Conservation (phyloP, 2,888 invertebrate species). For the Tetragonula carbonaria region DNA sequence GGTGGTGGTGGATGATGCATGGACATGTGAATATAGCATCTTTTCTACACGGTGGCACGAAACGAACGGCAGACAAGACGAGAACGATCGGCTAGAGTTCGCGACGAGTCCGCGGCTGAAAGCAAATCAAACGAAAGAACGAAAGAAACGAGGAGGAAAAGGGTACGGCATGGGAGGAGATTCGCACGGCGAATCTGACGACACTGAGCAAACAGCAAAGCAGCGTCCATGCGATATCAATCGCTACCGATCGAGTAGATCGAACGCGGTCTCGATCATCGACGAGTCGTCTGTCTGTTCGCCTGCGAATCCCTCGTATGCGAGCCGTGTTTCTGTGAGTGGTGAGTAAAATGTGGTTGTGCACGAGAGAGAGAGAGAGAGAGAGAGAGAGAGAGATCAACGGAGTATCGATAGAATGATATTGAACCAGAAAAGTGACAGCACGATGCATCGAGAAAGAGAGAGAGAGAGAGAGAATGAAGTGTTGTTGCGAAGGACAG, state of each 20-base stretch:
- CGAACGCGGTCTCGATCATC: not conserved
- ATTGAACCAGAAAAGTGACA: constrained; percentile 37
- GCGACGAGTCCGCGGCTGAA: constrained; percentile 8
- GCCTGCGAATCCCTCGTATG: constrained; percentile 1
- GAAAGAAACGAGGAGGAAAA: constrained; percentile 13
- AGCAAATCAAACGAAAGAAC: constrained; percentile 4
- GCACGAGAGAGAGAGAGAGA: constrained; percentile 17
- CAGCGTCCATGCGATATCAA: not conserved
- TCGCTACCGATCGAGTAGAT: not conserved
- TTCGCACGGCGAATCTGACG: not conserved
- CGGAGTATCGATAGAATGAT: constrained; percentile 34
- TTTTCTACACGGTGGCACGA: constrained; percentile 23
- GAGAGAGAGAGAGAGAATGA: constrained; percentile 15
- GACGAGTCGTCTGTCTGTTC: constrained; percentile 22
- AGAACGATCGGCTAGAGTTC: constrained; percentile 3
- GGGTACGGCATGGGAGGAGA: constrained; percentile 8
- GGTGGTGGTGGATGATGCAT: constrained; percentile 13
- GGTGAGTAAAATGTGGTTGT: constrained; percentile 49
- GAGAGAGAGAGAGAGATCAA: constrained; percentile 14
- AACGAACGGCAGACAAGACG: constrained; percentile 24
- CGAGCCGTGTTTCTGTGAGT: constrained; percentile 32
- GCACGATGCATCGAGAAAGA: constrained; percentile 56
- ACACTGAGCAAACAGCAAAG: not conserved
- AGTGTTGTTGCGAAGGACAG: constrained; percentile 57
- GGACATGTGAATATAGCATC: constrained; percentile 9